Percentiles rank a stretch among this genome's conserved stretches.
phyloP scores from a whole-genome alignment of 2,797 vertebrate species.

The Ctenochaetus hawaiiensis region DNA sequence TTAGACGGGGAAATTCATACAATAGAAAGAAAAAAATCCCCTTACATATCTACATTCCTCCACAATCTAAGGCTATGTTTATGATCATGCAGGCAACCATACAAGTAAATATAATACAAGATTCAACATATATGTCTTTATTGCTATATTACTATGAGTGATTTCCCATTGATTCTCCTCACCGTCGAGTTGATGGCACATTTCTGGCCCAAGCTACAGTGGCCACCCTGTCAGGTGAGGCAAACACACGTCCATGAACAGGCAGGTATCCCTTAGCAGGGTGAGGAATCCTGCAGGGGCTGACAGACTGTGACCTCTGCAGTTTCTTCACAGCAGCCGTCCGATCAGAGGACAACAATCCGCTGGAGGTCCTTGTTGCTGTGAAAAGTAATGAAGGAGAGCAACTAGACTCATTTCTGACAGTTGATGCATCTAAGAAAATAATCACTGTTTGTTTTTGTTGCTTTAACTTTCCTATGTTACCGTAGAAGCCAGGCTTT shows the following conservation, averaged over 20 bases:
- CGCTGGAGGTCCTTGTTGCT: constrained; percentile 14
- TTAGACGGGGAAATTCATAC: neutral
- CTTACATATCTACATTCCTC: neutral
- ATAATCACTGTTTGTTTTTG: neutral
- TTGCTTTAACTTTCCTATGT: neutral
- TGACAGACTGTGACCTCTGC: constrained; percentile 78
- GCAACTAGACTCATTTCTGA: constrained; percentile 5
- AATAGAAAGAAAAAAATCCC: neutral
- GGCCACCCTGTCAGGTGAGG: constrained; percentile 63
- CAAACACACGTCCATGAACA: constrained; percentile 58
- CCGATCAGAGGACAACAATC: constrained; percentile 3
- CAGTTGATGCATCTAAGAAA: constrained; percentile 45
- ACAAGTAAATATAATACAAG: neutral
- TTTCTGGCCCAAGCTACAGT: constrained; percentile 57
- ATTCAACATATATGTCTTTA: neutral
- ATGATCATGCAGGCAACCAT: neutral
- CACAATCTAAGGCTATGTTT: neutral
- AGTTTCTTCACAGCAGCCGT: constrained; percentile 46
- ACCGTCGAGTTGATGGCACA: constrained; percentile 22
- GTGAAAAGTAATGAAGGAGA: constrained; percentile 26
- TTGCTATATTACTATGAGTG: neutral
- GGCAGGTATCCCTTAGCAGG: constrained; percentile 54
- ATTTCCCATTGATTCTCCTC: constrained; percentile 23
- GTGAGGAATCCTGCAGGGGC: constrained; percentile 74
- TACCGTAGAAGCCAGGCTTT: neutral